Percentiles rank a stretch among this genome's conserved stretches.
Conservation (phyloP, 1,140 invertebrate species). For the Proctacanthus coquilletti region DNA sequence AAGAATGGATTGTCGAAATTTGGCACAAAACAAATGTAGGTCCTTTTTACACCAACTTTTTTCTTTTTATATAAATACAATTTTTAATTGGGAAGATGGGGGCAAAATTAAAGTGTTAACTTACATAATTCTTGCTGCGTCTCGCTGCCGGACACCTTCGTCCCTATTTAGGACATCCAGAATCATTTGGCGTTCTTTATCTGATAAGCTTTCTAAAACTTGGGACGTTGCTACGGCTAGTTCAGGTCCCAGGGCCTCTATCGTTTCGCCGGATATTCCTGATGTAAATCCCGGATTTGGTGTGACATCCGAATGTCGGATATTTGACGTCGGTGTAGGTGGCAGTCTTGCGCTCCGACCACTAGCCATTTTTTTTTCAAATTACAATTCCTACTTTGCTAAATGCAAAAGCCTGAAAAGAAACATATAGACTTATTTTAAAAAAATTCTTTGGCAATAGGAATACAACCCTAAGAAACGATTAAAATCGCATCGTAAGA, state of each 20-base stretch:
- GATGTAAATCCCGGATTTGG: not conserved
- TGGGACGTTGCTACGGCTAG: constrained; percentile 24
- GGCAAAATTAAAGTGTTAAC: constrained; percentile 7
- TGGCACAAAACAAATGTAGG: too few species aligned
- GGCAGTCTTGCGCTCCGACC: constrained; percentile 29
- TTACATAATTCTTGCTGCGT: constrained; percentile 29
- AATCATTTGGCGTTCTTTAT: constrained; percentile 30
- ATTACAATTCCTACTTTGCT: too few species aligned
- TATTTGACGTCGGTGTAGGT: constrained; percentile 16
- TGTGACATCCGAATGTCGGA: not conserved
- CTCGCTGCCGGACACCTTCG: constrained; percentile 25
- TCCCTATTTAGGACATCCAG: constrained; percentile 28
- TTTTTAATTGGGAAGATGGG: too few species aligned
- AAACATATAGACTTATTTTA: too few species aligned
- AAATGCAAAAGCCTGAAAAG: too few species aligned
- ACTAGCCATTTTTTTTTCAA: constrained; percentile 24
- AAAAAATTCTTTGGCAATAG: too few species aligned
- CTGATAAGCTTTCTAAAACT: constrained; percentile 27
- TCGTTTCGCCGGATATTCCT: constrained; percentile 13
- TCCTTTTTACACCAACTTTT: too few species aligned
- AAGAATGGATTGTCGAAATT: too few species aligned
- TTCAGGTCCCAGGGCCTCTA: constrained; percentile 24
- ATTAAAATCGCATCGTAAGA: too few species aligned
- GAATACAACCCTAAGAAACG: too few species aligned
- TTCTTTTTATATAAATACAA: too few species aligned